Percentiles rank a stretch among this genome's conserved stretches.
Evolutionary conservation across 1,140 invertebrate genomes (phyloP).

Genomic region (Thaumatotibia leucotreta): DNA sequence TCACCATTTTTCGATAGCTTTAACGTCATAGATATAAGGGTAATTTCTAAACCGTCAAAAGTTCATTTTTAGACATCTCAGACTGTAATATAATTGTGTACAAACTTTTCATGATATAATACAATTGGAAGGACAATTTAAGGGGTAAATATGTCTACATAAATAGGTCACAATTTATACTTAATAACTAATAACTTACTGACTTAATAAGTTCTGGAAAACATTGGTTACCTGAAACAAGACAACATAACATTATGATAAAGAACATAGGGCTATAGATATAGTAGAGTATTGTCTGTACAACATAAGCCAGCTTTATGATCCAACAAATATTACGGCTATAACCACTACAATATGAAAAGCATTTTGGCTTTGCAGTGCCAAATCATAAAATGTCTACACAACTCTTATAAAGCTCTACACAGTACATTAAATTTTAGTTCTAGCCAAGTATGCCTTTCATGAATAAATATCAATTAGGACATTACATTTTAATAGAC

Average conservation of each 20-base stretch:
- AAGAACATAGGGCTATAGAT: conserved; percentile 10
- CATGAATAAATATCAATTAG: background rate
- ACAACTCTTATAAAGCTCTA: conserved; percentile 30
- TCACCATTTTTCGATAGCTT: no score
- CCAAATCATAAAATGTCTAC: conserved; percentile 41
- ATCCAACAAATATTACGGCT: conserved; percentile 29
- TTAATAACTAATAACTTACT: background rate
- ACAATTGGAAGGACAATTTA: no score
- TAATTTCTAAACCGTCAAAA: no score
- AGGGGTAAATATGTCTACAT: no score
- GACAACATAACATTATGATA: background rate
- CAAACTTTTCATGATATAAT: no score
- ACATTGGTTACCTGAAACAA: conserved; percentile 19
- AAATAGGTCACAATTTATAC: background rate
- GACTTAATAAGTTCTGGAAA: background rate
- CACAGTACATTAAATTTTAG: background rate
- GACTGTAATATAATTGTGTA: no score
- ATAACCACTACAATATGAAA: conserved; percentile 40
- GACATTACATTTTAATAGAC: no score
- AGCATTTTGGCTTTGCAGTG: conserved; percentile 10
- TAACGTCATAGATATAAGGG: no score
- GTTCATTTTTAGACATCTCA: no score
- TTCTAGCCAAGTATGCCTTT: conserved; percentile 1
- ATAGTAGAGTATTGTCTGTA: conserved; percentile 28
- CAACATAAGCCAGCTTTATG: conserved; percentile 40